Evolutionary conservation across 2,113 vertebrate species (phyloP), one percentile per base, ranked within the genome.

Genomic region (Pterophyllum scalare): DNA sequence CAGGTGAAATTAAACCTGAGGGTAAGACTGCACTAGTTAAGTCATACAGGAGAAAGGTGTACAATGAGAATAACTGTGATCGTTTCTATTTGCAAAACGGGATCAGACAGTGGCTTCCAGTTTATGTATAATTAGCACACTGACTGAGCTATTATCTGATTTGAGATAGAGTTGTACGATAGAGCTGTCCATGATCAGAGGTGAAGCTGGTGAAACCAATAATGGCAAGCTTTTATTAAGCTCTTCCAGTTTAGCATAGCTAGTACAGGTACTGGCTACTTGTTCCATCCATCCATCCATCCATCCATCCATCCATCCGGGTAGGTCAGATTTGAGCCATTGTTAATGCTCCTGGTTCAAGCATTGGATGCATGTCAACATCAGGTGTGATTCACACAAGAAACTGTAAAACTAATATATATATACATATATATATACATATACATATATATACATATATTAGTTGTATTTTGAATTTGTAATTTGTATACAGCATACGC

Each of bases 81-180:
- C 5, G 15, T 49, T 17, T 6, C 14, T n/a, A 22, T 15, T 79
- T 57, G 77, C 6, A 15, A 43, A 80, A 57, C 79, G 31, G 56
- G 12, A 62, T 35, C 6, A n/a, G 59, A 77, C 80, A 49, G 60
- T 74, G 49, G 1, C 67, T 64, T 38, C 78, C 57, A 59, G 24
- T 26, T 72, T 79, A 77, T 82, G 33, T 35, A 40, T 65, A 82
- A 82, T 84, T 72, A 77, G 19, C 35, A 26, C 2, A 59, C 10
- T 79, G 67, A 67, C 67, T 57, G 40, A 87, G 58, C 57, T 24
- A 9, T 58, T 80, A 64, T 77, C 52, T 59, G 15, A 46, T 4
- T 52, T 35, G 49, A 82, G 43, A 64, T 80, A 31, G 38, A 40
- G 46, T 33, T 31, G 35, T 33, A 28, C 1, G 49, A 61, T n/a